Conservation (phyloP, 2,888 invertebrate species). For the Coleophora deauratella region DNA sequence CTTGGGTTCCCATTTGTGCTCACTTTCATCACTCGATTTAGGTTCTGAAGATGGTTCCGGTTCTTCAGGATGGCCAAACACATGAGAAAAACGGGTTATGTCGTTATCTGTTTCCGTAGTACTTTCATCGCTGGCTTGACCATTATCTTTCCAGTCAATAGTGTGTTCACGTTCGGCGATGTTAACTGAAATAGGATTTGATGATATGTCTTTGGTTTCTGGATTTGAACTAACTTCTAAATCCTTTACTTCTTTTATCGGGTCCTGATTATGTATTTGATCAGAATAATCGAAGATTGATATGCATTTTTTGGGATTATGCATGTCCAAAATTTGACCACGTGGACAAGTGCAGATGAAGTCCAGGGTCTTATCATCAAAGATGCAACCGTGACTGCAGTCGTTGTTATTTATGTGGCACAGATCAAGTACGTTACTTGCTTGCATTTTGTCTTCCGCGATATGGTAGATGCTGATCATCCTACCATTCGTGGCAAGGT, state of each 20-base stretch:
- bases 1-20: slow-evolving; percentile 22
- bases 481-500: slow-evolving; percentile 64
- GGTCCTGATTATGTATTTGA: slow-evolving; percentile 16
- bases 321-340: slow-evolving; percentile 54
- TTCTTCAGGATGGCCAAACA: slow-evolving; percentile 35
- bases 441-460: slow-evolving; percentile 49
- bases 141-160: slow-evolving; percentile 51
- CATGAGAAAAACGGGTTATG: slow-evolving; percentile 31
- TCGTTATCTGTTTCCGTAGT: slow-evolving; percentile 43
- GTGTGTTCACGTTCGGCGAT: slow-evolving; percentile 22
- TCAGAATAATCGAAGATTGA: slow-evolving; percentile 25
- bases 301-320: slow-evolving; percentile 59
- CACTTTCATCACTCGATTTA: slow-evolving; percentile 11
- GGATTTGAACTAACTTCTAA: slow-evolving; percentile 24
- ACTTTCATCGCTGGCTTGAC: slow-evolving; percentile 30
- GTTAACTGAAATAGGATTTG: slow-evolving; percentile 12
- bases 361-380: slow-evolving; percentile 75
- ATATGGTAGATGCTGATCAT: slow-evolving; percentile 71
- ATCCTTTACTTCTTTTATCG: slow-evolving; percentile 25
- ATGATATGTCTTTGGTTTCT: too few species aligned
- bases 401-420: slow-evolving; percentile 78
- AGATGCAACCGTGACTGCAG: slow-evolving; percentile 80
- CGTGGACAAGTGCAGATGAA: slow-evolving; percentile 79
- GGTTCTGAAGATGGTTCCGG: slow-evolving; percentile 12
- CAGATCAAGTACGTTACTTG: slow-evolving; percentile 72